Evolutionary conservation across 2,888 invertebrate species (phyloP).

Genomic region (Dichetophora obliterata): DNA sequence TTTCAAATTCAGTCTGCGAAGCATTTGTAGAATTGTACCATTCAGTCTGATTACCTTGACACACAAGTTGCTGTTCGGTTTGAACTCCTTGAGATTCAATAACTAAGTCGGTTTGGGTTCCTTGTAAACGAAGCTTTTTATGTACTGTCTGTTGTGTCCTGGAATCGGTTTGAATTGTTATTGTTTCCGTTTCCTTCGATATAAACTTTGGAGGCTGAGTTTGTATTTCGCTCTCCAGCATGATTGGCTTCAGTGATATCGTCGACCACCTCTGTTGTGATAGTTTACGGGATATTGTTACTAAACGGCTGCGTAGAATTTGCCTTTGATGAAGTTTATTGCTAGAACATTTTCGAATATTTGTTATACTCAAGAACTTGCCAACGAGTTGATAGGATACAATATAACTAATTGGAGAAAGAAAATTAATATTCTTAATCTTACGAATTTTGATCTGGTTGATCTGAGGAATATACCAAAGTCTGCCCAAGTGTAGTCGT

Average conservation of each 20-base stretch:
- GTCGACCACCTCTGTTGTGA: background rate
- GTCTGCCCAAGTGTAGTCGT: slow-evolving; percentile 45
- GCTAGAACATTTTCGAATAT: slow-evolving; percentile 29
- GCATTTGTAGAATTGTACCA: background rate
- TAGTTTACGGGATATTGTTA: background rate
- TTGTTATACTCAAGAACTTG: slow-evolving; percentile 36
- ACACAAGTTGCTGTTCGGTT: slow-evolving; percentile 23
- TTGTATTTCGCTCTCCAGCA: background rate
- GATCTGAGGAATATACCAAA: slow-evolving; percentile 42
- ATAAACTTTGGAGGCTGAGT: background rate
- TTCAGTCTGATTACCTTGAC: slow-evolving; percentile 30
- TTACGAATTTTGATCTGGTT: too few relatives aligned
- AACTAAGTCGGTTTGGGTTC: slow-evolving; percentile 37
- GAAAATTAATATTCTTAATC: slow-evolving; percentile 10
- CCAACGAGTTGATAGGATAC: slow-evolving; percentile 39
- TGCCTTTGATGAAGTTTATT: slow-evolving; percentile 4
- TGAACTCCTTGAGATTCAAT: slow-evolving; percentile 19
- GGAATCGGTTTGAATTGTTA: background rate
- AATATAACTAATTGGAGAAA: slow-evolving; percentile 24
- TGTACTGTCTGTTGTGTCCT: slow-evolving; percentile 36
- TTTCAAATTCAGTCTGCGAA: slow-evolving; percentile 29
- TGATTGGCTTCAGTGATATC: background rate
- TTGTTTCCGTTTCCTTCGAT: slow-evolving; percentile 31
- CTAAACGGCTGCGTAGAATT: slow-evolving; percentile 7
- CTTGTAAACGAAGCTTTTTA: slow-evolving; percentile 19